Evolutionary conservation across 2,113 vertebrate species (phyloP).

Genomic region (Zootoca vivipara): DNA sequence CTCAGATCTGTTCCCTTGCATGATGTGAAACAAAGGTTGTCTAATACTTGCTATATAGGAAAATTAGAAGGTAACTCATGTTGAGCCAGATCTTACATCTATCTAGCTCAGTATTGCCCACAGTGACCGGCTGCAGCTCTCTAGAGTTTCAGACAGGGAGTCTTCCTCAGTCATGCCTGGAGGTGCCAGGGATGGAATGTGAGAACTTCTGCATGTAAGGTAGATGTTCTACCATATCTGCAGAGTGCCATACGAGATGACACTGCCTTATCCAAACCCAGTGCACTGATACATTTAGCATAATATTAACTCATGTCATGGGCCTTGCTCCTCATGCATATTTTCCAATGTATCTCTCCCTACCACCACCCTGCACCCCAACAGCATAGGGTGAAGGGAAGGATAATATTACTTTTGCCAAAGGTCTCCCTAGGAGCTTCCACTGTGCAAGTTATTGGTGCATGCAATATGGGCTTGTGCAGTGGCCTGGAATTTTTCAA

Average conservation of each 20-base stretch:
- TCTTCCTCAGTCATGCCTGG: too few relatives aligned
- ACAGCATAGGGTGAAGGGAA: not conserved
- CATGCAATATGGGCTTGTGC: not conserved
- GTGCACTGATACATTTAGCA: not conserved
- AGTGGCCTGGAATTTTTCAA: not conserved
- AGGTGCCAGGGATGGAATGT: not conserved
- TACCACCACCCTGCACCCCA: not conserved
- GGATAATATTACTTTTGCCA: not conserved
- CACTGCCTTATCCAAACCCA: too few relatives aligned
- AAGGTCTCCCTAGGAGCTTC: not conserved
- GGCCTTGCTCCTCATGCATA: not conserved
- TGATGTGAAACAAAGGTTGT: not conserved
- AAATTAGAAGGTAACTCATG: too few relatives aligned
- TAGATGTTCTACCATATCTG: not conserved
- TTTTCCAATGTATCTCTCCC: not conserved
- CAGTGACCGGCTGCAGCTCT: too few relatives aligned
- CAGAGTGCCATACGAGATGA: too few relatives aligned
- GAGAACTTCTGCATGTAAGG: not conserved
- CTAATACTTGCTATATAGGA: not conserved
- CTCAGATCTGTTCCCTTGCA: not conserved
- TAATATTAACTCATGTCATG: too few relatives aligned
- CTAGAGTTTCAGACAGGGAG: too few relatives aligned
- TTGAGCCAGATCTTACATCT: too few relatives aligned
- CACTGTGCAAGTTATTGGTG: not conserved
- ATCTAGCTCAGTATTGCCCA: too few relatives aligned